Evolutionary conservation across 2,113 vertebrate genomes (phyloP), one percentile per base, ranked within the genome.

Genomic region (Barbus barbus): DNA sequence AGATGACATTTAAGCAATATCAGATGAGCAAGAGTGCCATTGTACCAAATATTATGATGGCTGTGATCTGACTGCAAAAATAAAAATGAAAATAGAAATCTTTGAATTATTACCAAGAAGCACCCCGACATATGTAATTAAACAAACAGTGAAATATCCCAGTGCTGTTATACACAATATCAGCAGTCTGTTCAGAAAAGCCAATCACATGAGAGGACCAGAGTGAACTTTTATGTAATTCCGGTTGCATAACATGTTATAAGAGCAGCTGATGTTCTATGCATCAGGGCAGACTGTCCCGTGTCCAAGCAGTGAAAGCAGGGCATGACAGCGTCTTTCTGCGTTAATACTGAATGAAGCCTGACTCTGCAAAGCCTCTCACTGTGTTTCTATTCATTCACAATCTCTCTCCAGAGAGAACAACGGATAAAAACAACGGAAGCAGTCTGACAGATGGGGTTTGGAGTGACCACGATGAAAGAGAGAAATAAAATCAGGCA

Each of bases 231-330:
- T 71, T 41, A 71, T 74, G n/a, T 26, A 74, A 74, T 74, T 74
- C n/a, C 16, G 41, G 72, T 74, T 75, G 9, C 16, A 51, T 75
- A 75, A 75, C 26, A 36, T 28, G 13, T 51, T 75, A 20, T 51
- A 51, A 51, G 44, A 75, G 72, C 16, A 46, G 72, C 26, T 75
- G 44, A 75, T 75, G 72, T 48, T 75, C 72, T 75, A 75, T 75
- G 72, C 72, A 51, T 75, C 44, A 5, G 16, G 69, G 38, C 69
- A 41, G 69, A 72, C 69, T 44, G 69, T 72, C 69, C 22, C 1
- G 22, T 44, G 69, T 72, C 69, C 69, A 72, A n/a, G 69, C 38
- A 5, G 31, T 69, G 33, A 69, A 36, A 73, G 38, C 71, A 72
- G 38, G 36, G 12, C n/a, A 44, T 73, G 69, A 73, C 2, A 36